Evolutionary conservation across 2,113 vertebrate species (phyloP).

Genomic region (Oryzias javanicus): DNA sequence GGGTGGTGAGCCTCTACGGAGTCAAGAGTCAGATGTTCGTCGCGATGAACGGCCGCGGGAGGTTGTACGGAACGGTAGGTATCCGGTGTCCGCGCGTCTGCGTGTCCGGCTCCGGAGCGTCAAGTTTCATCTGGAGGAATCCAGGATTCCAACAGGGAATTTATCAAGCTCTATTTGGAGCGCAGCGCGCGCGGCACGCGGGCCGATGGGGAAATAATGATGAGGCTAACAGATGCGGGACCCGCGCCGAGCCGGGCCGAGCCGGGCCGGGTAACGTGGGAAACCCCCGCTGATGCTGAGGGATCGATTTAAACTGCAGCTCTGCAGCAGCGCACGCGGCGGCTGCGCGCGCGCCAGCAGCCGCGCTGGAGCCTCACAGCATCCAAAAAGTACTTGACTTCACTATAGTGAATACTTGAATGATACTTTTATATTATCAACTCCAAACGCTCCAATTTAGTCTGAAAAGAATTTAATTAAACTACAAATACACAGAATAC

Average conservation of each 20-base stretch:
- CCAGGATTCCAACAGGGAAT: slow-evolving; percentile 37
- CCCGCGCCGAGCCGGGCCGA: slow-evolving; percentile 24
- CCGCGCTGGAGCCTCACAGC: neutral
- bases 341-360: slow-evolving; percentile 7
- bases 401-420: too few relatives aligned
- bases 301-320: slow-evolving; percentile 36
- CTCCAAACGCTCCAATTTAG: too few relatives aligned
- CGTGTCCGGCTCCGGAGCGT: neutral
- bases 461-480: too few relatives aligned
- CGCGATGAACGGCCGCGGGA: slow-evolving; percentile 91
- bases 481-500: too few relatives aligned
- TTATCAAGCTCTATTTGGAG: slow-evolving; percentile 54
- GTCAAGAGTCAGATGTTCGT: slow-evolving; percentile 87
- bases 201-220: slow-evolving; percentile 51
- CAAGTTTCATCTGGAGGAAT: slow-evolving; percentile 8
- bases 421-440: too few relatives aligned
- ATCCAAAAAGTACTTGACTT: too few relatives aligned
- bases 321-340: neutral
- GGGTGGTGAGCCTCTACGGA: slow-evolving; percentile 91
- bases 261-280: slow-evolving; percentile 13
- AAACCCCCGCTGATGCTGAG: slow-evolving; percentile 35
- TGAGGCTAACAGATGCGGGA: slow-evolving; percentile 63
- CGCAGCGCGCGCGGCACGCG: slow-evolving; percentile 2
- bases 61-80: slow-evolving; percentile 93
- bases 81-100: slow-evolving; percentile 51